phyloP scores from a whole-genome alignment of 2,113 vertebrate species.

The Psophia crepitans region DNA sequence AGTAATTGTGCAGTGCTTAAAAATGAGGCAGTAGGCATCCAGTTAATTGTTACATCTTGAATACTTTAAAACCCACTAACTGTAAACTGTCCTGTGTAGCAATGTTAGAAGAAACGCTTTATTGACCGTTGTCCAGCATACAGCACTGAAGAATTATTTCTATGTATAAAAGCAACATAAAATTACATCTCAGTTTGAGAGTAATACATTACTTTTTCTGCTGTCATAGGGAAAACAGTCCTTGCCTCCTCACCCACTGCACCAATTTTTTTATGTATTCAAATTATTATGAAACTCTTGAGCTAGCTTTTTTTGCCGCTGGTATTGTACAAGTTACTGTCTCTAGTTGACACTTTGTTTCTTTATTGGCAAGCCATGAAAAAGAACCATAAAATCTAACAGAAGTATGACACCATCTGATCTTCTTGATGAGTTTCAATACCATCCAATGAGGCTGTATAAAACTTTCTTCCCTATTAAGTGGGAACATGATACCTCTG shows the following conservation, averaged over 20 bases:
- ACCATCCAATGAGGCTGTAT: not conserved
- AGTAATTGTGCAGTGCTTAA: not conserved
- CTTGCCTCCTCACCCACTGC: not conserved
- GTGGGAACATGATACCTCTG: not conserved
- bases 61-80: not conserved
- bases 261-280: not conserved
- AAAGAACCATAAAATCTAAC: not conserved
- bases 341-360: not conserved
- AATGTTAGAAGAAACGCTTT: not conserved
- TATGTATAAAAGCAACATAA: not conserved
- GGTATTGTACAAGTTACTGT: not conserved
- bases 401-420: not conserved
- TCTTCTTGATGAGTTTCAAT: not conserved
- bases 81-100: not conserved
- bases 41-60: not conserved
- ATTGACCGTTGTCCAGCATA: not conserved
- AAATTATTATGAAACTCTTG: not conserved
- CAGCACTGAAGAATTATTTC: not conserved
- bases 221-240: not conserved
- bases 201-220: not conserved
- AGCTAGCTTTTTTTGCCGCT: not conserved
- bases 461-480: not conserved
- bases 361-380: not conserved
- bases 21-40: not conserved
- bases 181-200: not conserved